Evolutionary conservation across 23 tunicate species (phyloP).

Genomic region (Aplidium turbinatum): DNA sequence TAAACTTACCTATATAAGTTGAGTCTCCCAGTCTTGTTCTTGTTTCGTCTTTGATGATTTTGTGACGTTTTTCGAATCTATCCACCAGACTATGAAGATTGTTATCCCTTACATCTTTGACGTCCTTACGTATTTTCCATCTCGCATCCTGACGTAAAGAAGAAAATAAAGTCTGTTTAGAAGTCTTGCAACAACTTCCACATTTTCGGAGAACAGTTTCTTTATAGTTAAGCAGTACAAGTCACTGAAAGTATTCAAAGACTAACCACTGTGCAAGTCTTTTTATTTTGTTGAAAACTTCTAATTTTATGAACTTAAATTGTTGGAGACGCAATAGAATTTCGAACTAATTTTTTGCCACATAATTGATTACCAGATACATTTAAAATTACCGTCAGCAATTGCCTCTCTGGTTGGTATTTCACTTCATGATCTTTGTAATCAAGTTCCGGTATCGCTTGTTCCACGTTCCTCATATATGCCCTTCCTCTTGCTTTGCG

Average conservation of each 20-base stretch:
- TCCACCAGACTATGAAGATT: conserved; percentile 79
- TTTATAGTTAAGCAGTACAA: too few species aligned
- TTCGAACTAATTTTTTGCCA: too few species aligned
- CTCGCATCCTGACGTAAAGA: conserved; percentile 63
- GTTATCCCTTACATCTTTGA: conserved; percentile 73
- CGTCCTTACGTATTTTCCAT: conserved; percentile 67
- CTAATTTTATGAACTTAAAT: too few species aligned
- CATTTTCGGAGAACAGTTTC: too few species aligned
- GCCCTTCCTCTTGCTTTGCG: conserved; percentile 57
- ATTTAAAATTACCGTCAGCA: too few species aligned
- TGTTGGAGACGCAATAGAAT: too few species aligned
- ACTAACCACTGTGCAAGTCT: too few species aligned
- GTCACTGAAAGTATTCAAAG: too few species aligned
- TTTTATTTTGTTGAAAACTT: too few species aligned
- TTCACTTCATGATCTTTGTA: conserved; percentile 68
- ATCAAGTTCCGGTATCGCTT: conserved; percentile 82
- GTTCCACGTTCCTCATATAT: conserved; percentile 69
- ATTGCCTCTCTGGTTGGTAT: conserved; percentile 82
- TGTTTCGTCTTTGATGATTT: conserved; percentile 69
- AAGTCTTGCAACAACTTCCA: too few species aligned
- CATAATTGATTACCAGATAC: too few species aligned
- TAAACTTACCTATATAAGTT: conserved; percentile 57
- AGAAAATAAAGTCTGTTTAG: background rate
- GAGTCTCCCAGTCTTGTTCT: conserved; percentile 61
- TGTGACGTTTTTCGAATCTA: conserved; percentile 70